phyloP scores from a whole-genome alignment of 2,888 invertebrate genomes.

The Lysandra coridon region DNA sequence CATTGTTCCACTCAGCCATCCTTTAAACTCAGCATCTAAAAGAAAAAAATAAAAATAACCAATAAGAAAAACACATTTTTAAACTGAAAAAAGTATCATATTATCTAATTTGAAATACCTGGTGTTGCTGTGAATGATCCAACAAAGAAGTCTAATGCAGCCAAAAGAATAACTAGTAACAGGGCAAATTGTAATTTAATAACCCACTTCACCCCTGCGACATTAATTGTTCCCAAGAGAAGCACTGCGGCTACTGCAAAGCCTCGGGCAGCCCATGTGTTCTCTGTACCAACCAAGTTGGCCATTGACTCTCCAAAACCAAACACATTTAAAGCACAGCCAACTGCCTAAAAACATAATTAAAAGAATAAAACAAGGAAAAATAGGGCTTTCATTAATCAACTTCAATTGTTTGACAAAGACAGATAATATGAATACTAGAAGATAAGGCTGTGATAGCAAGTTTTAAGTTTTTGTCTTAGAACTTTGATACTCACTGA shows the following conservation, averaged over 20 bases:
- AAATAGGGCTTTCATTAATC: neutral
- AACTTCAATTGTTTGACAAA: neutral
- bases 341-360: slow-evolving; percentile 88
- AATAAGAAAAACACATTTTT: neutral
- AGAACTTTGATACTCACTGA: neutral
- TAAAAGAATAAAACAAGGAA: neutral
- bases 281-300: slow-evolving; percentile 86
- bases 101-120: slow-evolving; percentile 65
- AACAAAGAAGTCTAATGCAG: slow-evolving; percentile 95
- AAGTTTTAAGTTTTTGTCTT: neutral
- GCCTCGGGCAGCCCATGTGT: slow-evolving; percentile 90
- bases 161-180: slow-evolving; percentile 90
- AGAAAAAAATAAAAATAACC: slow-evolving; percentile 25
- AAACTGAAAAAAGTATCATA: neutral
- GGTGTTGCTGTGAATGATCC: slow-evolving; percentile 91
- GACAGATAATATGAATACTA: neutral
- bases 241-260: slow-evolving; percentile 94
- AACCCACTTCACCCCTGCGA: slow-evolving; percentile 99
- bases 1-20: slow-evolving; percentile 91
- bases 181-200: slow-evolving; percentile 96
- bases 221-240: slow-evolving; percentile 92
- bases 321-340: slow-evolving; percentile 96
- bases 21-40: slow-evolving; percentile 89
- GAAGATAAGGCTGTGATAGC: neutral
- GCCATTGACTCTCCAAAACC: slow-evolving; percentile 99